Base-by-base conservation (phyloP, 2,888 invertebrate genomes). In the Tachina grossa region DNA sequence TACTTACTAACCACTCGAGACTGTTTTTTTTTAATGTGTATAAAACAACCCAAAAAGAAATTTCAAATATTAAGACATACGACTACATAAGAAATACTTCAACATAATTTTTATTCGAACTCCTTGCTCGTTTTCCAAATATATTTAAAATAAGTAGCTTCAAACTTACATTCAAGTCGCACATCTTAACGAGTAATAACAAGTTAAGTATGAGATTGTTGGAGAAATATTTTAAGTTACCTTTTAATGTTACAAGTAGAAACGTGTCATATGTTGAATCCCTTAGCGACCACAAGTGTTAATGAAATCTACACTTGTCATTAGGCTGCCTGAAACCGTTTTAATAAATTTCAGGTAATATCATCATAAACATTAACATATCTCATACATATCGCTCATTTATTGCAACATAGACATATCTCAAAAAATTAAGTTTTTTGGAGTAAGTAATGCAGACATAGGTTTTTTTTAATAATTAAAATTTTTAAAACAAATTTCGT, bases 1-100 rank as follows among this genome's bases (percentile, higher is more conserved):
- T 84, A 86, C 88, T 87, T 87, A 83, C 87, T 88, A 90, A 88
- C 89, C 89, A 91, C 90, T 91, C 90, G 90, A 90, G 91, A 89
- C 89, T 79, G 82, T 82, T 69, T 77, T 82, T 59, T 55, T 53
- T 76, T 71, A 22, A 6, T 31, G 31, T 31, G 31, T 31, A 31
- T 31, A 49, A 79, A 71, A 81, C 83, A 83, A 76, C 16, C 63
- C 47, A 76, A 77, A 74, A 74, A 81, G 51, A 51, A 53, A 69
- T 55, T 63, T 14, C 0, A 31, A 14, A 57, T 14, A 19, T 6
- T 13, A 43, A 63, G 63, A 45, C 16, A 63, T 61, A 22, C 45
- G 4, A 45, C 13, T 11, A 14, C 5, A 6, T 14, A 65, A 47
- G 14, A 31, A 47, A 2, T 47, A 22, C n/a, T 22, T 45, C 22